Conservation (phyloP, 2,113 vertebrate genomes). For the Myotis yumanensis region DNA sequence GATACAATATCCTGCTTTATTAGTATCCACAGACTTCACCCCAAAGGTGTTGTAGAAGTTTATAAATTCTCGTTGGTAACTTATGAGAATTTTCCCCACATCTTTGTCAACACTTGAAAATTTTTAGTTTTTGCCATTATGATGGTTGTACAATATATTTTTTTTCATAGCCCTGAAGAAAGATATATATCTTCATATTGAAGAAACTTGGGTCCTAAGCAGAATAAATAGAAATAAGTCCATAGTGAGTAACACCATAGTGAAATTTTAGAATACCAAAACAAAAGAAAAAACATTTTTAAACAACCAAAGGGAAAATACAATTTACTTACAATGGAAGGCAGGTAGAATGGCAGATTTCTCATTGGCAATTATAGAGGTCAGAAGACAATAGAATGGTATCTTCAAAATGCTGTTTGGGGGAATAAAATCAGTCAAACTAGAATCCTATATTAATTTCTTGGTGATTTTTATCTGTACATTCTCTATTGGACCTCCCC, state of each 20-base stretch:
- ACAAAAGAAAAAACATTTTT: neutral
- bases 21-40: neutral
- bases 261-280: neutral
- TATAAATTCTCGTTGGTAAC: neutral
- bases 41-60: neutral
- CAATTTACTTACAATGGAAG: constrained; percentile 61
- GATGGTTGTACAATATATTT: neutral
- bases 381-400: neutral
- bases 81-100: constrained; percentile 9
- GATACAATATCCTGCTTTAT: neutral
- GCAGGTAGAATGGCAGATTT: neutral
- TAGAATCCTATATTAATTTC: neutral
- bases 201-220: constrained; percentile 65
- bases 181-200: constrained; percentile 58
- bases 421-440: constrained; percentile 5
- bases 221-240: constrained; percentile 52
- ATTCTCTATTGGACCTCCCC: neutral
- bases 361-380: neutral
- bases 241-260: constrained; percentile 4
- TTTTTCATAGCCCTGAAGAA: constrained; percentile 46
- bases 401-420: constrained; percentile 35
- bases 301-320: constrained; percentile 22
- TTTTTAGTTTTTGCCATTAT: constrained; percentile 49
- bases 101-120: neutral
- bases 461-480: no score